These are phyloP conservation scores for Dryobates pubescens DNA, from an alignment of 2,797 vertebrate genomes.

Conservation along the genomic window DNA sequence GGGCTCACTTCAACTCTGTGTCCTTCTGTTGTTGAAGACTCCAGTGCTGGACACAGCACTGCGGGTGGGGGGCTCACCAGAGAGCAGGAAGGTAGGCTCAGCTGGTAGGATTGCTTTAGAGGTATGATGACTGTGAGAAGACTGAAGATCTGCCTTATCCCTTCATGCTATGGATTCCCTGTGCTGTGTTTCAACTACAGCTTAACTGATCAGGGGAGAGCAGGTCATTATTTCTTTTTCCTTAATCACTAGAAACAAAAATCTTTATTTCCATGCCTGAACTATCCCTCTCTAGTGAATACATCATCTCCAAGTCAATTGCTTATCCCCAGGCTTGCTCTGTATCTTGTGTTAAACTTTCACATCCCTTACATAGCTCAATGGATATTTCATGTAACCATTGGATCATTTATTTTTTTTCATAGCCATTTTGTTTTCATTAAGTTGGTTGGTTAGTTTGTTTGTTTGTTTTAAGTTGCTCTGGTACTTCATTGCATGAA, in stretches of 20 bases:
- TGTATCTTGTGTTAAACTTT: neutral
- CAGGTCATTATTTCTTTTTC: neutral
- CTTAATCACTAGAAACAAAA: neutral
- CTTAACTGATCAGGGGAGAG: neutral
- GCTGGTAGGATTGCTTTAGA: neutral
- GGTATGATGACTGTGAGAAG: neutral
- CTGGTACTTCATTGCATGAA: neutral
- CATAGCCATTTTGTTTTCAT: neutral
- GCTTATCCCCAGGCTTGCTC: neutral
- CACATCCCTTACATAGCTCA: neutral
- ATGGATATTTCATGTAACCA: neutral
- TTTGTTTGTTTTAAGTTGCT: neutral
- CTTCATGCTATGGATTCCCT: neutral
- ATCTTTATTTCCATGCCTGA: neutral
- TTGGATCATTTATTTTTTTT: neutral
- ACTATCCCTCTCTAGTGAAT: neutral
- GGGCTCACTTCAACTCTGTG: no score
- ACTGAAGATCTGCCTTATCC: neutral
- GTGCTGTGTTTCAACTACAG: neutral
- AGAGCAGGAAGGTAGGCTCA: neutral
- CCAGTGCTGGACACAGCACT: no score
- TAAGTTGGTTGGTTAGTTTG: no score
- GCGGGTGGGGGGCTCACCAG: no score
- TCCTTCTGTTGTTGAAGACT: no score
- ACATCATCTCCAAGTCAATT: neutral